These are phyloP conservation scores for Sakesphorus luctuosus DNA, from an alignment of 2,113 vertebrate species.

Conservation along the genomic window DNA sequence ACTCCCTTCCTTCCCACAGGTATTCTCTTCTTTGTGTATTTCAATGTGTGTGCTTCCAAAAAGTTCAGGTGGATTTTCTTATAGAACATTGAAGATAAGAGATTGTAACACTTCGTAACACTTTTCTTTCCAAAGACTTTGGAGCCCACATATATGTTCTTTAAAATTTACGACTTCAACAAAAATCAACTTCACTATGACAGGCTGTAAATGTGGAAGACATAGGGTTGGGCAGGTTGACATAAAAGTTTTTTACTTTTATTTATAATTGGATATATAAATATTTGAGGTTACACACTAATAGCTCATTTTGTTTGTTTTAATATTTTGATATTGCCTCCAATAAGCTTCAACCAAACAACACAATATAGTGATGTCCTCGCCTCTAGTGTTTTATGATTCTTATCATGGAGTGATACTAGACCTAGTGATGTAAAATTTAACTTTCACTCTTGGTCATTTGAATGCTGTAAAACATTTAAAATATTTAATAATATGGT, in stretches of 20 bases:
- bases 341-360: neutral
- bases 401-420: neutral
- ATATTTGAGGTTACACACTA: neutral
- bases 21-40: neutral
- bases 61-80: neutral
- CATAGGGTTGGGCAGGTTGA: neutral
- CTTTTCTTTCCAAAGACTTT: neutral
- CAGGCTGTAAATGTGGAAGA: neutral
- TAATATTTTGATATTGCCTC: neutral
- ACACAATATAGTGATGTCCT: neutral
- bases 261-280: neutral
- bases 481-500: neutral
- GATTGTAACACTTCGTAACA: neutral
- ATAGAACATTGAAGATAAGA: neutral
- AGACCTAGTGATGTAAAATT: neutral
- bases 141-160: neutral
- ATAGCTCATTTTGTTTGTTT: neutral
- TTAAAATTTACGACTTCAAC: neutral
- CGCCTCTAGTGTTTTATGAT: neutral
- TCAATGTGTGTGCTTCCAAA: neutral
- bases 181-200: neutral
- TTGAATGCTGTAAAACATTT: neutral
- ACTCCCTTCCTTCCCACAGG: accelerated
- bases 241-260: neutral
- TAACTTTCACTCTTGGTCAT: neutral